Evolutionary conservation across 2,888 invertebrate species (phyloP), one percentile per base, ranked within the genome.

Genomic region (Synanthedon andrenaeformis): DNA sequence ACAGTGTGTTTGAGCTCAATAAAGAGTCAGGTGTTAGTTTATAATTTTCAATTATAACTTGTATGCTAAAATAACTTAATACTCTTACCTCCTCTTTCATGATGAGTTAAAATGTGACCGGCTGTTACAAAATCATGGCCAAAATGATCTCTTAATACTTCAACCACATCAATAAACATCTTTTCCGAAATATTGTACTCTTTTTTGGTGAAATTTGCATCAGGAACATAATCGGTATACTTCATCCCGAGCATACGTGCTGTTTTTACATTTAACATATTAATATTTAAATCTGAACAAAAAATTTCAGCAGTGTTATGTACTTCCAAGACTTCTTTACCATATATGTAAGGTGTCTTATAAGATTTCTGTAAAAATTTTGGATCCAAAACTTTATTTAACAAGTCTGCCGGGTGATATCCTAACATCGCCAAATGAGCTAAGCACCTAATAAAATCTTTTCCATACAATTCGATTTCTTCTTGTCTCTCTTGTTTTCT

Each of bases 51-150:
- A 23, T 23, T 23, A 4, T 0, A 23, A 1, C 23, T 23, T 23
- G 23, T 23, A 23, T 5, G 23, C 5, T 5, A 23, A 23, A 23
- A 23, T 23, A 23, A 35, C 6, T 35, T 23, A 1, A 35, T 10
- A 35, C 10, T 35, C 10, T 61, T 74, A 91, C 91, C 91, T 67
- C 91, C 89, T 72, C 89, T 88, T 60, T 89, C 82, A 67, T 89
- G 91, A 64, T 94, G 93, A 8, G 94, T 92, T 58, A 95, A 68
- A 58, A 94, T 75, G 69, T 93, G 92, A 56, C 89, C 82, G 4
- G 84, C 74, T 56, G 70, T 65, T 3, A 90, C 76, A 70, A 74
- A 87, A 0, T 89, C 75, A 5, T 88, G 85, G 8, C 35, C 35
- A 1, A 89, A 89, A 48, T 86, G 64, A 48, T 79, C 70, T 56